Base-by-base conservation (phyloP, 2,888 invertebrate species). In the Lepidonotus clava region DNA sequence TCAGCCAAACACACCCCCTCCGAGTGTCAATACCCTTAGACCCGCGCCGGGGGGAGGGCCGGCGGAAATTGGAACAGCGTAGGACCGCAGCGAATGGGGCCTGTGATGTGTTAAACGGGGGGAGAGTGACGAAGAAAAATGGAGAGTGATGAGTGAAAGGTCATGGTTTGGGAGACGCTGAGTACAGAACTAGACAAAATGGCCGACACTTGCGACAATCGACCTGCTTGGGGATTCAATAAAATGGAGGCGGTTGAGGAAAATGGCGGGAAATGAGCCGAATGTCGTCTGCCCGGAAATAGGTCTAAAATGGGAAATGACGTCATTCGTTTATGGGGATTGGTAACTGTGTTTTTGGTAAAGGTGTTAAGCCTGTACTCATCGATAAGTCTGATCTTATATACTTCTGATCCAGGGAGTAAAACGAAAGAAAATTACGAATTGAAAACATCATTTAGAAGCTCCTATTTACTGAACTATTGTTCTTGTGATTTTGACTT, bases 261-360 rank as follows among this genome's bases (percentile, higher is more conserved):
- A 28, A 56, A 1, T 11, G 61, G 28, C 61, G 28, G 61, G 61
- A 61, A 61, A 61, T 61, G 61, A 61, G 28, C 11, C 11, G 28
- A 61, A 61, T 61, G 61, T 61, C 61, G 61, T 61, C 61, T 61
- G 61, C 24, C 61, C 61, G n/a, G 61, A 24, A 61, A 28, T 61
- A 61, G 28, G 61, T 28, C 61, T 28, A 24, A 24, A 53, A 53
- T 53, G 53, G 53, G n/a, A 11, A 1, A 11, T 61, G n/a, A n/a
- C n/a, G n/a, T n/a, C 28, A 8, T 18, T 61, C 24, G 28, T 32
- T 61, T n/a, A n/a, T n/a, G n/a, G n/a, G n/a, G n/a, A n/a, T n/a
- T n/a, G n/a, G n/a, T n/a, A n/a, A n/a, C n/a, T n/a, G n/a, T n/a
- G n/a, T n/a, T n/a, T n/a, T n/a, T n/a, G n/a, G n/a, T n/a, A n/a